Evolutionary conservation across 2,888 invertebrate species (phyloP), one percentile per base, ranked within the genome.

Genomic region (Cantharis lateralis): DNA sequence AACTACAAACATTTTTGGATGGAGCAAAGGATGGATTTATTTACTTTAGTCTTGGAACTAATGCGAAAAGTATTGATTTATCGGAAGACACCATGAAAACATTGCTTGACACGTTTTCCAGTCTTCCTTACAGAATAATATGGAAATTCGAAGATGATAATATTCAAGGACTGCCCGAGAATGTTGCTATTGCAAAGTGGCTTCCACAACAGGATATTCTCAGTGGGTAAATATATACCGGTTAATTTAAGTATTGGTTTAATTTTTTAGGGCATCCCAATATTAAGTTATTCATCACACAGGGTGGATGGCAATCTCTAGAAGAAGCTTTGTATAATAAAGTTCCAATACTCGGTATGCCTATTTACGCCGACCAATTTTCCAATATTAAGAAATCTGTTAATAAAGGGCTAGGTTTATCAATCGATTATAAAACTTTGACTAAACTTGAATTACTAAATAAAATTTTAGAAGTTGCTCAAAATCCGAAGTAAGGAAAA

Each of bases 31-130:
- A 85, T 10, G 87, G 87, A 0, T 83, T 84, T 13, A 81, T 87
- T 69, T 85, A 83, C 73, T 82, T 87, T 73, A 87, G 86, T 73
- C 80, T 87, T 48, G 87, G 87, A 7, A 84, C 86, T 0, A 84
- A 84, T 62, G 82, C 86, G 2, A 82, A 84, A 72, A 83, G 83
- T 26, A 81, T 71, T 10, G 75, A 79, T 28, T 71, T 87, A 76
- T 76, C 84, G 0, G 75, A 80, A 18, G 74, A 82, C 7, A 82
- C 80, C 16, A 75, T 80, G 11, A 61, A 82, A 15, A 78, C 80
- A 20, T 81, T 87, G 61, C 16, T 85, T n/a, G 79, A 83, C 10
- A 83, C 82, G 0, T 85, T 87, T 70, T 70, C 81, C 1, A 81
- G 82, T 72, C 75, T 86, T 64, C 84, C 84, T 13, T 85, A 83